Base-by-base conservation (phyloP, 2,888 invertebrate genomes). In the Timema cristinae region DNA sequence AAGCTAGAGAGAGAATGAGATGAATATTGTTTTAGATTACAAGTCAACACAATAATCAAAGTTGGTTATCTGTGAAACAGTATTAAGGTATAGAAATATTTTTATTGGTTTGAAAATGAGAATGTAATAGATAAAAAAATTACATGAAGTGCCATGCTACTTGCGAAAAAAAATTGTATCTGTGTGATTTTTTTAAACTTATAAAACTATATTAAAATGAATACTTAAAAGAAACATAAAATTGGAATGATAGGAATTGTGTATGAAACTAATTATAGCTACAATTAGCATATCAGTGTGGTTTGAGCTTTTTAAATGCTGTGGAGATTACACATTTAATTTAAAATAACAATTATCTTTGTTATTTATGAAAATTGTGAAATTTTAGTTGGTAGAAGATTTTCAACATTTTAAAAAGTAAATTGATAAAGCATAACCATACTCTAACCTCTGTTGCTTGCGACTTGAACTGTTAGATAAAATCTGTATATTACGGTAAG, bases 281-380 rank as follows among this genome's bases (percentile, higher is more conserved):
- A 69, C 59, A 79, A 77, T 80, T 81, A 81, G 81, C 81, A 82
- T 81, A 81, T 82, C 82, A 82, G 80, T 80, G 79, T 80, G 81
- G 32, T 32, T 79, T 69, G 69, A 69, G 69, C 69, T 69, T 69
- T 63, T 50, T 4, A 32, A 32, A 32, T 32, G 32, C 32, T 32
- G 32, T 32, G 32, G 32, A 32, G 32, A 32, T 32, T 32, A 32
- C 32, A 32, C n/a, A 4, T 32, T 32, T 32, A 32, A 32, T 32
- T 32, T 32, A 32, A 32, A 32, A 32, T 32, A 32, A 32, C 32
- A 32, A 32, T 32, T 32, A 32, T 32, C 4, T 32, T 32, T 32
- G 32, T 32, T 32, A 32, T 32, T 32, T 32, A 32, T 32, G 32
- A 32, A 32, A 32, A 32, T 32, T 32, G 32, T 32, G 32, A 32